Conservation (phyloP, 1,140 invertebrate genomes). For the Trachymyrmex cornetzi region DNA sequence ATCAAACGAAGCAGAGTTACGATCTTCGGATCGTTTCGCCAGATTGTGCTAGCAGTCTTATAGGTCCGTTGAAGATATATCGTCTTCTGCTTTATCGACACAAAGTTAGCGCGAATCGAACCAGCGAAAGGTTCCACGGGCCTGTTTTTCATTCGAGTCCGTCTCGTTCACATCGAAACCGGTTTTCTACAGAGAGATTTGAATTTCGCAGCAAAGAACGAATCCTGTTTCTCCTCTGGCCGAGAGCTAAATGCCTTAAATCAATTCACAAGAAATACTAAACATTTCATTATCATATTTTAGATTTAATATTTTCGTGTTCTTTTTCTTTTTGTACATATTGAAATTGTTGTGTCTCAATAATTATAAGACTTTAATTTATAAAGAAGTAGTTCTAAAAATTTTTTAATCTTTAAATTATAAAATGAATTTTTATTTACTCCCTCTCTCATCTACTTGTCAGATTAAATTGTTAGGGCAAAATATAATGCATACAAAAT, state of each 20-base stretch:
- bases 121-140: conserved; percentile 19
- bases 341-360: neutral
- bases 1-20: conserved; percentile 30
- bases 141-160: conserved; percentile 25
- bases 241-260: conserved; percentile 44
- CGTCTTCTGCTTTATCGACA: conserved; percentile 78
- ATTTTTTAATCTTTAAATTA: neutral
- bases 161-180: conserved; percentile 62
- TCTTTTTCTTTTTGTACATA: neutral
- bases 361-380: neutral
- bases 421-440: neutral
- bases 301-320: neutral
- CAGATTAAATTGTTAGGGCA: neutral
- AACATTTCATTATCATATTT: conserved; percentile 34
- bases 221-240: conserved; percentile 70
- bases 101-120: conserved; percentile 65
- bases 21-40: conserved; percentile 39
- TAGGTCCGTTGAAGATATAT: neutral
- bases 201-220: conserved; percentile 74
- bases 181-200: conserved; percentile 74
- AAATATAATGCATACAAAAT: neutral
- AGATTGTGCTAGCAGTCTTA: conserved; percentile 70
- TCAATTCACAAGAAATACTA: conserved; percentile 51
- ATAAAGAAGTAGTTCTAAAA: neutral
- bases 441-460: neutral